Evolutionary conservation across 1,140 invertebrate genomes (phyloP), one percentile per base, ranked within the genome.

Genomic region (Drosophila novamexicana): DNA sequence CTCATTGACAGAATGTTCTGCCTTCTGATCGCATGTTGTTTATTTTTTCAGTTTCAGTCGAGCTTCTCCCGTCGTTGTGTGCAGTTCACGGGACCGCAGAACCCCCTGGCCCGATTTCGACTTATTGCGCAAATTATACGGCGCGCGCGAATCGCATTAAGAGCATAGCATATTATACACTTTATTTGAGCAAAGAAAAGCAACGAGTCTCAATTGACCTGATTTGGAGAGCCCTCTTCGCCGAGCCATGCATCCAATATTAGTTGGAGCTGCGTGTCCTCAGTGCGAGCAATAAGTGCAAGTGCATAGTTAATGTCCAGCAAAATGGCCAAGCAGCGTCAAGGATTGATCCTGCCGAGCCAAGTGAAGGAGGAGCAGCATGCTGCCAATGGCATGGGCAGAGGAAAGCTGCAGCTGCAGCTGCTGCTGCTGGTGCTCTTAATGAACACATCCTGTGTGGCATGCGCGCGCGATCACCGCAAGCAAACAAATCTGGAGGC

Each of bases 401-500:
- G 22, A 12, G 49, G 6, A 2, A 53, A 63, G 58, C 58, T 69
- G 57, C 40, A 36, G 54, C 14, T 39, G 47, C 29, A 42, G 37
- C 22, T 69, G 32, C 22, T 40, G 4, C 36, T 69, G 50, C 47
- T 91, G 63, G 57, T 54, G 63, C 34, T 88, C 59, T 74, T 92
- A 84, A 85, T 88, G 70, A 81, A 75, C 65, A 57, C 78, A 81
- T 89, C 91, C 91, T 91, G 77, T 81, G 75, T 81, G 53, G 53
- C 76, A 47, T 75, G 74, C 52, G 77, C 76, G 56, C 80, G 93
- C 45, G 85, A 79, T 81, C 94, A 95, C 93, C 94, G 77, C 92
- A 94, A 77, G 34, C 94, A 95, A 40, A 95, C 93, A 83, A 95
- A 94, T 86, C 94, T 97, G 78, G 96, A 95, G 53, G 96, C 96